A percentile compares a stretch with the other conserved stretches of the same genome.
Conservation (phyloP, 2,113 vertebrate genomes). For the Mohoua ochrocephala region DNA sequence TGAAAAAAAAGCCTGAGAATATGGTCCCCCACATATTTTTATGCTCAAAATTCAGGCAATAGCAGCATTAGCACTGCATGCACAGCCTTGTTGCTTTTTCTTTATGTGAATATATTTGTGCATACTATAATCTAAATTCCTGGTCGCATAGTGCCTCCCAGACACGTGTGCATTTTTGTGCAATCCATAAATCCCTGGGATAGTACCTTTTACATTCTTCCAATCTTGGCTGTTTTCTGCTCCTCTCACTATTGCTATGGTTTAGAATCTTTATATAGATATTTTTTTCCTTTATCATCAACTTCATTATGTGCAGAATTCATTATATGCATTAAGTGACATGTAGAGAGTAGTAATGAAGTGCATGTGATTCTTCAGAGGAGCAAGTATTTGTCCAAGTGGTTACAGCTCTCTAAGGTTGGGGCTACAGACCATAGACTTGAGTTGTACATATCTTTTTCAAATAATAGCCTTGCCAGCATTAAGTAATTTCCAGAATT, state of each 20-base stretch:
- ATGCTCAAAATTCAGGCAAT: neutral
- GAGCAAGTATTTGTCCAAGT: neutral
- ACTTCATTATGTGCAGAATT: neutral
- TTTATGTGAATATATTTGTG: neutral
- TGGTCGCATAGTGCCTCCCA: neutral
- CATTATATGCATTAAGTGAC: neutral
- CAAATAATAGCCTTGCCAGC: neutral
- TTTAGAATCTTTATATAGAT: neutral
- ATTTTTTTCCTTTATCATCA: neutral
- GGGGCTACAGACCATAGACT: neutral
- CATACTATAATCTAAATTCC: neutral
- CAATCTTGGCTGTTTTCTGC: neutral
- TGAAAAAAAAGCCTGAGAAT: neutral
- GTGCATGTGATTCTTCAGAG: neutral
- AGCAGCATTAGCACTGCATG: neutral
- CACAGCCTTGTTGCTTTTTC: neutral
- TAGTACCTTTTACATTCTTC: neutral
- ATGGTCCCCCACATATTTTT: neutral
- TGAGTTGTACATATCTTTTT: neutral
- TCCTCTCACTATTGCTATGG: neutral
- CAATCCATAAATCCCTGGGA: neutral
- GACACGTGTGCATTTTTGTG: neutral
- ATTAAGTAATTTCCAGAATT: neutral
- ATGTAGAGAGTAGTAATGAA: neutral
- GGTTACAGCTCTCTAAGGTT: neutral